Evolutionary conservation across 2,113 vertebrate species (phyloP).

Genomic region (Ivindomyrus marchei): DNA sequence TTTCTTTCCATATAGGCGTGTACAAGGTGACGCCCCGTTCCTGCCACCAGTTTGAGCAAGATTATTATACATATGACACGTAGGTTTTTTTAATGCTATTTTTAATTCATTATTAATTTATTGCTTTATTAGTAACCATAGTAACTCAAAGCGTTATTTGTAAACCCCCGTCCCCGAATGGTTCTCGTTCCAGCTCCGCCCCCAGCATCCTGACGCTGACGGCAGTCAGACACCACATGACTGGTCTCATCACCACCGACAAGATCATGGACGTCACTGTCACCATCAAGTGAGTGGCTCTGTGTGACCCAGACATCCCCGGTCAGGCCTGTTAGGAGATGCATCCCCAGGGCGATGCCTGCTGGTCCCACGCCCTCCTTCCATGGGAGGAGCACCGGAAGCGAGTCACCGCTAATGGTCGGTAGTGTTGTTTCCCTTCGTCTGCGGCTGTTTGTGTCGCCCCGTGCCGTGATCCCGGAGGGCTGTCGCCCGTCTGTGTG

Average conservation of each 20-base stretch:
- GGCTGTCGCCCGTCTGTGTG: not conserved
- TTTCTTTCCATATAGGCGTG: constrained; percentile 64
- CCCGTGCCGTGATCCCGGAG: not conserved
- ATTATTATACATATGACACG: constrained; percentile 95
- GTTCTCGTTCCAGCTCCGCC: constrained; percentile 70
- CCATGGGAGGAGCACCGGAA: not conserved
- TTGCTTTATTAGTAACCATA: not conserved
- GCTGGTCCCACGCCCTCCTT: not conserved
- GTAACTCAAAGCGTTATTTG: not conserved
- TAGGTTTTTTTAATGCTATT: constrained; percentile 54
- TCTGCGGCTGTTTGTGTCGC: not conserved
- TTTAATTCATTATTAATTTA: not conserved
- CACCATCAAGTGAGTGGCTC: constrained; percentile 82
- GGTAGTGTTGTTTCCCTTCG: not conserved
- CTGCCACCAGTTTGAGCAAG: constrained; percentile 95
- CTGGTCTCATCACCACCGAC: constrained; percentile 85
- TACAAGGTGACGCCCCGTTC: constrained; percentile 97
- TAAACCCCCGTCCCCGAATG: not conserved
- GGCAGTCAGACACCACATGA: constrained; percentile 89
- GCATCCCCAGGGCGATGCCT: not conserved
- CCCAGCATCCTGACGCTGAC: constrained; percentile 91
- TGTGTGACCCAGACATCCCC: not conserved
- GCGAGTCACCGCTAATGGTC: not conserved
- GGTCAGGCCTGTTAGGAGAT: not conserved
- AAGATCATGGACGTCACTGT: constrained; percentile 87